Evolutionary conservation across 2,113 vertebrate genomes (phyloP).

Genomic region (Upupa epops): DNA sequence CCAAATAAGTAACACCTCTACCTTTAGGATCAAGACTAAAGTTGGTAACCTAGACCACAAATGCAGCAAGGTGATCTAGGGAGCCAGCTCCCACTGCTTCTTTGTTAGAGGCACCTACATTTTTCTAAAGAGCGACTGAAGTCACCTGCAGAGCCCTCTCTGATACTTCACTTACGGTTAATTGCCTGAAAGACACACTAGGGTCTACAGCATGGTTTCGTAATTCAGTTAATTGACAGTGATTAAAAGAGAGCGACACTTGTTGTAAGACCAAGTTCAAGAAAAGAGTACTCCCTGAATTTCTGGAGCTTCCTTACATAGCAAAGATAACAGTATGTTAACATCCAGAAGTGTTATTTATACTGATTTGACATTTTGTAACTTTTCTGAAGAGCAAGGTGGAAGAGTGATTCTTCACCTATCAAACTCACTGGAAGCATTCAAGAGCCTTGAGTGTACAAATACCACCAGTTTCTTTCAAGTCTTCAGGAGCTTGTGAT

Average conservation of each 20-base stretch:
- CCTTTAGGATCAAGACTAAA: neutral
- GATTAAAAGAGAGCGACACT: slow-evolving; percentile 9
- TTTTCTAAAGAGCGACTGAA: neutral
- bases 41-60: neutral
- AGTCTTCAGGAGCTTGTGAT: neutral
- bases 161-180: neutral
- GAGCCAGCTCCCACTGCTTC: neutral
- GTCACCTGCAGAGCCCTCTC: neutral
- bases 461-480: neutral
- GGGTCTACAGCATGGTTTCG: neutral
- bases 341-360: neutral
- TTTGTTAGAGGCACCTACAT: neutral
- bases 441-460: neutral
- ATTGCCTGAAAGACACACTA: neutral
- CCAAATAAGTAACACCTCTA: neutral
- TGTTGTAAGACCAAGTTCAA: neutral
- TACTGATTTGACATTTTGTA: neutral
- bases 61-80: neutral
- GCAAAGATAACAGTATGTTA: neutral
- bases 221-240: slow-evolving; percentile 3
- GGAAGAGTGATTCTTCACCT: neutral
- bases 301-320: neutral
- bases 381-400: neutral
- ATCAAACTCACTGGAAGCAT: neutral
- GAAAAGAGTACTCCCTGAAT: neutral